Evolutionary conservation across 2,888 invertebrate genomes (phyloP), one percentile per base, ranked within the genome.

Genomic region (Theodoxus fluviatilis): DNA sequence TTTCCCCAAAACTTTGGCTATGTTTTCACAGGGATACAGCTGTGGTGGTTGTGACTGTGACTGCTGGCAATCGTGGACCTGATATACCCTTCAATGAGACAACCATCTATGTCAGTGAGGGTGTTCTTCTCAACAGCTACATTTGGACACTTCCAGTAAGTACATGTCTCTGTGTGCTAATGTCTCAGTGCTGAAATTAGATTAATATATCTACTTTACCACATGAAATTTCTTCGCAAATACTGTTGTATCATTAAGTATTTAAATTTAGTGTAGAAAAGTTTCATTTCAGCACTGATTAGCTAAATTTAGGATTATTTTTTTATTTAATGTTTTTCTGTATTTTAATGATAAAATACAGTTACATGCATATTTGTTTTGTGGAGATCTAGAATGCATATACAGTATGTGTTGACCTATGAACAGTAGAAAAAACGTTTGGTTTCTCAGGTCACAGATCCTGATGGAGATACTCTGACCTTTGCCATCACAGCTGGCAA

Each of bases 81-180:
- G 66, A 71, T 6, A 78, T 83, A 31, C 72, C 78, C 9, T 73
- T 78, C 4, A 65, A 67, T 9, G 65, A 71, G 28, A 79, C 77
- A 65, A 65, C 66, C 7, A 71, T 78, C 9, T 65, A 72, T 28
- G 73, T 80, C 40, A 81, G 81, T 70, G 83, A 83, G 59, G 81
- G 77, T 9, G 71, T 75, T 7, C 69, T 70, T 12, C 33, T 75
- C 7, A 71, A 68, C 28, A 57, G 77, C 12, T 67, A 68, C 7
- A 59, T 80, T 40, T 80, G 76, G 66, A 72, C 67, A 33, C 71
- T 78, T 4, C 74, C 76, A n/a, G 80, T 80, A 73, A 75, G 78
- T 74, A 55, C 3, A n/a, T n/a, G n/a, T n/a, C n/a, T n/a, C n/a
- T n/a, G n/a, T n/a, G n/a, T n/a, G n/a, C n/a, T n/a, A n/a, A n/a